These are phyloP conservation scores for Paedocypris sp. DNA, from an alignment of 2,113 vertebrate species.

Conservation along the genomic window DNA sequence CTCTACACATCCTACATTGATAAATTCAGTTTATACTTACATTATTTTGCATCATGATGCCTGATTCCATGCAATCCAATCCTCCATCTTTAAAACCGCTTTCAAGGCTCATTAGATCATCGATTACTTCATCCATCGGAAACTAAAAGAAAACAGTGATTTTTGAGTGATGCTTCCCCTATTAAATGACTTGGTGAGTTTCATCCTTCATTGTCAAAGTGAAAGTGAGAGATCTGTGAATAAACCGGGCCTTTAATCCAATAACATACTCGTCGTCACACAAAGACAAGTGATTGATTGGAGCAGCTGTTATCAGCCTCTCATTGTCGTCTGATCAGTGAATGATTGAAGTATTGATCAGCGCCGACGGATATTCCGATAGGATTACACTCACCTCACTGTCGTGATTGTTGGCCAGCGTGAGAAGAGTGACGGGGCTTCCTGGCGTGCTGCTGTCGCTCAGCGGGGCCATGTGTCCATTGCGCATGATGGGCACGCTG, in stretches of 20 bases:
- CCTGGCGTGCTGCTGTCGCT: slow-evolving; percentile 56
- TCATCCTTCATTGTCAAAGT: slow-evolving; percentile 39
- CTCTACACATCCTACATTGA: background rate
- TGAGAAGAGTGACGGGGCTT: slow-evolving; percentile 67
- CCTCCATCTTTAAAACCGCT: slow-evolving; percentile 82
- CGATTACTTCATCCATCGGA: slow-evolving; percentile 88
- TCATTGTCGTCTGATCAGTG: slow-evolving; percentile 41
- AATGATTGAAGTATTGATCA: slow-evolving; percentile 58
- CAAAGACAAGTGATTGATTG: slow-evolving; percentile 17
- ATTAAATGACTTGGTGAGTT: background rate
- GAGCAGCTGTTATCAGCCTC: slow-evolving; percentile 41
- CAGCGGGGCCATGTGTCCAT: slow-evolving; percentile 57
- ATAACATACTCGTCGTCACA: slow-evolving; percentile 36
- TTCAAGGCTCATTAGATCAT: slow-evolving; percentile 85
- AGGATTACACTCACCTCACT: slow-evolving; percentile 61
- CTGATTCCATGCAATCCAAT: slow-evolving; percentile 74
- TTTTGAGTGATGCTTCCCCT: slow-evolving; percentile 31
- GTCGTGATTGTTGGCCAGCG: slow-evolving; percentile 64
- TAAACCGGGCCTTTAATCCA: slow-evolving; percentile 36
- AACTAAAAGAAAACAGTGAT: slow-evolving; percentile 61
- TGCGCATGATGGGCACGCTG: slow-evolving; percentile 60
- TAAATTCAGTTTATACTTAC: slow-evolving; percentile 65
- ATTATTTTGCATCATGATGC: slow-evolving; percentile 80
- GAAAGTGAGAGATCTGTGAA: slow-evolving; percentile 15
- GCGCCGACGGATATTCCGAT: slow-evolving; percentile 30